Base-by-base conservation (phyloP, 2,888 invertebrate species). In the Heliconius ethilla region DNA sequence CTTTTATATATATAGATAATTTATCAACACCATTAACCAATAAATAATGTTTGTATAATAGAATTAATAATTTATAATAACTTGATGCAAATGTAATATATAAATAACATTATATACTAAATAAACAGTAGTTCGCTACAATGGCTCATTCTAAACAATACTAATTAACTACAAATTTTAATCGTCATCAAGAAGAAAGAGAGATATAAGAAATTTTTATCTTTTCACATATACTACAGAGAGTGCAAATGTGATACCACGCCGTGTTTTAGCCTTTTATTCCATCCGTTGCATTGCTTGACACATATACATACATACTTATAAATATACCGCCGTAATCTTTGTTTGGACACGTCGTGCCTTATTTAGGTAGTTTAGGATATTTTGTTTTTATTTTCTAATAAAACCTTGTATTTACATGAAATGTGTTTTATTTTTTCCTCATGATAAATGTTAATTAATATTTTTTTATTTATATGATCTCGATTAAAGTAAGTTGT, bases 311-410 rank as follows among this genome's bases (percentile, higher is more conserved):
- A 66, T 22, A 69, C 10, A 51, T n/a, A 59, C 27, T 45, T 25
- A 69, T 15, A 67, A 40, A 69, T 45, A 69, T 69, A 79, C 82
- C 81, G 83, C 84, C 84, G 83, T 83, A 82, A 83, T 86, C 85
- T 87, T 87, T 85, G 85, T 89, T 89, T 89, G 86, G 89, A 92
- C 91, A 91, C 91, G 87, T 91, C 88, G 94, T 94, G 94, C 94
- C 94, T 94, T 94, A 94, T 91, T 89, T 91, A 93, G 91, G 90
- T 93, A 92, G 90, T 90, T 82, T 94, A 94, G 94, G 91, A 89
- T 89, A 92, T 90, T 93, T 93, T 90, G 93, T 93, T 93, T 93
- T 92, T 90, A 91, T 91, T 94, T 94, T 93, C 88, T 94, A 94
- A 93, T 94, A 93, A 94, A 94, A 90, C 84, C 89, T 90, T 90